Conservation (phyloP, 2,797 vertebrate genomes). For the Fratercula arctica region DNA sequence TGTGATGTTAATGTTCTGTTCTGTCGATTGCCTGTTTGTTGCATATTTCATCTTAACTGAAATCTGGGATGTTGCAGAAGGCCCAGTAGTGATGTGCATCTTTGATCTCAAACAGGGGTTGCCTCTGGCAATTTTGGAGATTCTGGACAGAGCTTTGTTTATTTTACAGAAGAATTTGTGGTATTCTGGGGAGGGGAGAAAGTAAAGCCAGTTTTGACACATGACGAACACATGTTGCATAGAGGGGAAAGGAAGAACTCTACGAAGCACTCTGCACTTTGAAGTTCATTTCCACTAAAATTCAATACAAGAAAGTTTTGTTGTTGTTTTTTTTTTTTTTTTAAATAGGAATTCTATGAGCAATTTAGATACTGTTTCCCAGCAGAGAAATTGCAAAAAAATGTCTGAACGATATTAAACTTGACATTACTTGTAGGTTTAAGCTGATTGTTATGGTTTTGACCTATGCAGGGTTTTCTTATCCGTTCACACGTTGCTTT, state of each 20-base stretch:
- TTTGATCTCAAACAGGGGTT: slow-evolving; percentile 65
- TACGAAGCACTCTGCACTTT: neutral
- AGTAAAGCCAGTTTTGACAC: slow-evolving; percentile 47
- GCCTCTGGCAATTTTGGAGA: slow-evolving; percentile 63
- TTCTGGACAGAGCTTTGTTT: slow-evolving; percentile 66
- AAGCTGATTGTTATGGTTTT: neutral
- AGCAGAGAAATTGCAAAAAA: neutral
- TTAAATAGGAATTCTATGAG: neutral
- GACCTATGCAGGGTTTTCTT: neutral
- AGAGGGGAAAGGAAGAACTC: neutral
- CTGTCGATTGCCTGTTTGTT: slow-evolving; percentile 23
- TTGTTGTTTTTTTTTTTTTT: neutral
- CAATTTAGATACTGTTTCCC: neutral
- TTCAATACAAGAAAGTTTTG: neutral
- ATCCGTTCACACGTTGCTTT: neutral
- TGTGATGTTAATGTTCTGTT: slow-evolving; percentile 45
- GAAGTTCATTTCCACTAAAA: slow-evolving; percentile 20
- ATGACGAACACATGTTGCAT: neutral
- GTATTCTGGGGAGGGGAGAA: slow-evolving; percentile 67
- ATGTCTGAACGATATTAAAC: neutral
- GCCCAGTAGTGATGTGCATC: slow-evolving; percentile 46
- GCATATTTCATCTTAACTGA: slow-evolving; percentile 53
- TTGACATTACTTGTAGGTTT: neutral
- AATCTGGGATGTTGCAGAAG: slow-evolving; percentile 44
- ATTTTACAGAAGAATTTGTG: slow-evolving; percentile 76